Percentiles rank a stretch among this genome's conserved stretches.
phyloP scores from a whole-genome alignment of 2,113 vertebrate genomes.

The Trichomycterus rosablanca region DNA sequence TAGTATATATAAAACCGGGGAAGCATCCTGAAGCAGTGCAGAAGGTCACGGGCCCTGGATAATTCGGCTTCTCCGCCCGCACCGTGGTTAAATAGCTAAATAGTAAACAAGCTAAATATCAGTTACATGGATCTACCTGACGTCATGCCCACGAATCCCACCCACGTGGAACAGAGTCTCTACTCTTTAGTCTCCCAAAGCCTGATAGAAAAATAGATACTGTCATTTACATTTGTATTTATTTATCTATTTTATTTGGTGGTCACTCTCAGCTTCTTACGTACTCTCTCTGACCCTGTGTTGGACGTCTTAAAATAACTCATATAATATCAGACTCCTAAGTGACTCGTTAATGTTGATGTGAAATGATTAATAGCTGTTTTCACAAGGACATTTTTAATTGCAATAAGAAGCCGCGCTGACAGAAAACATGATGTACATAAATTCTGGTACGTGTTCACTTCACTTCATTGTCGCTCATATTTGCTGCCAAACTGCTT shows the following conservation, averaged over 20 bases:
- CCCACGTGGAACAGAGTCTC: conserved; percentile 1
- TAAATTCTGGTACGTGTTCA: no score
- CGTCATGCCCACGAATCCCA: conserved; percentile 4
- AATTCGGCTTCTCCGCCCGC: conserved; percentile 21
- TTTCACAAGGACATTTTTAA: no score
- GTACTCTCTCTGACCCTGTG: no score
- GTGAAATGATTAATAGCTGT: no score
- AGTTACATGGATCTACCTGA: conserved; percentile 24
- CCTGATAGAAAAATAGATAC: conserved; percentile 34
- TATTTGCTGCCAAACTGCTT: no score
- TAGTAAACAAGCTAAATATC: conserved; percentile 13
- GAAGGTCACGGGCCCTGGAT: conserved; percentile 44
- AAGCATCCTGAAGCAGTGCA: conserved; percentile 44
- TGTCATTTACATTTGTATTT: conserved; percentile 15
- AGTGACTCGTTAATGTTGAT: no score
- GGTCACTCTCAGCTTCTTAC: no score
- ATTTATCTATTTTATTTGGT: background rate
- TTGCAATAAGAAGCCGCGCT: no score
- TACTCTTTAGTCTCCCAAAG: conserved; percentile 2
- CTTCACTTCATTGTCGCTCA: no score
- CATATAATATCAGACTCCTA: no score
- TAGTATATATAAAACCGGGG: conserved; percentile 26
- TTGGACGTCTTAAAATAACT: conserved; percentile 34
- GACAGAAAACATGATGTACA: no score
- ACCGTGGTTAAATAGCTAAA: conserved; percentile 14